phyloP scores from a whole-genome alignment of 2,797 vertebrate species.

The Neostethus bicornis region DNA sequence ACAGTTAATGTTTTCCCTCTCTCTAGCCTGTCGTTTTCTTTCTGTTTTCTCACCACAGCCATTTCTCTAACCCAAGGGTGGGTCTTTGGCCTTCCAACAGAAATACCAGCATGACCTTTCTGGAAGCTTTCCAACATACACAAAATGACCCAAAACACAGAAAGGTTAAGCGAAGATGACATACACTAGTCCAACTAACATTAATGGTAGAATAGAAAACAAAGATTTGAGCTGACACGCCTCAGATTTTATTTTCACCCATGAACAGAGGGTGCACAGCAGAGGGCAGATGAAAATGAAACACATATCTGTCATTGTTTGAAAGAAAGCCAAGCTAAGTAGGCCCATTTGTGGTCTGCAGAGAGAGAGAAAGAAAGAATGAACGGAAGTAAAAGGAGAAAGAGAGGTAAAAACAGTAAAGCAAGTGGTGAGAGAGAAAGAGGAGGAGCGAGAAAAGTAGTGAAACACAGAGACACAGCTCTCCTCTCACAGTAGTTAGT shows the following conservation, averaged over 20 bases:
- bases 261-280: not conserved
- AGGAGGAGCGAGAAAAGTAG: slow-evolving; percentile 58
- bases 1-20: slow-evolving; percentile 29
- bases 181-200: not conserved
- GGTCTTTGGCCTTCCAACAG: slow-evolving; percentile 45
- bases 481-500: slow-evolving; percentile 34
- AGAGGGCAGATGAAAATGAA: not conserved
- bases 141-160: slow-evolving; percentile 20
- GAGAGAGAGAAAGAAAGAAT: slow-evolving; percentile 12
- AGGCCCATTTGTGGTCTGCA: slow-evolving; percentile 56
- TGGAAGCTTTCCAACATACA: slow-evolving; percentile 41
- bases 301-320: slow-evolving; percentile 18
- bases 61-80: slow-evolving; percentile 51
- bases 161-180: slow-evolving; percentile 6
- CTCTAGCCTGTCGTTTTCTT: slow-evolving; percentile 7
- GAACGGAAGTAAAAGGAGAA: not conserved
- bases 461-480: slow-evolving; percentile 32
- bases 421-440: slow-evolving; percentile 30
- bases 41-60: slow-evolving; percentile 50
- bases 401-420: slow-evolving; percentile 16
- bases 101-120: slow-evolving; percentile 60
- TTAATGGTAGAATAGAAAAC: not conserved
- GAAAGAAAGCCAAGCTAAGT: slow-evolving; percentile 16
- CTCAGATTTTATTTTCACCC: not conserved
- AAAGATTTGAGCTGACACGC: not conserved